These are phyloP conservation scores for Phoenoteleia sp. DNA, from an alignment of 2,888 invertebrate genomes.

Conservation along the genomic window DNA sequence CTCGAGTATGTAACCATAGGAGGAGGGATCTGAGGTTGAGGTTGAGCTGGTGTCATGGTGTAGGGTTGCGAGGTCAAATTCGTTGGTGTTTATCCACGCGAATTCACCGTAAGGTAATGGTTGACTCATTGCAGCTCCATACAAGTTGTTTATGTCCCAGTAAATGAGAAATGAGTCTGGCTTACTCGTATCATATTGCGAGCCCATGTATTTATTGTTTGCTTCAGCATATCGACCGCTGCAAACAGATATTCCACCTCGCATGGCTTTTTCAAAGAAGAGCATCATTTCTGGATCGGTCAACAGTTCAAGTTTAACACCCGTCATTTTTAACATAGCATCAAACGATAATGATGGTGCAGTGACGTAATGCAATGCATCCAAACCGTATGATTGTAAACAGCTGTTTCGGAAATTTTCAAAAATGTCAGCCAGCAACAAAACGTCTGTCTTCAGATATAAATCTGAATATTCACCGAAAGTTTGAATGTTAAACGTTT, in stretches of 20 bases:
- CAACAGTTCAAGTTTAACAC: conserved; percentile 4
- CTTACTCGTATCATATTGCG: conserved; percentile 53
- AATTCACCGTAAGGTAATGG: conserved; percentile 69
- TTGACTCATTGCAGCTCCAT: conserved; percentile 61
- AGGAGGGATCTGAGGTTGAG: too few relatives aligned
- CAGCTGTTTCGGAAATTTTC: conserved; percentile 42
- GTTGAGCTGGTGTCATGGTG: neutral
- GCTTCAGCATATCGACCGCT: conserved; percentile 52
- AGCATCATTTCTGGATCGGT: conserved; percentile 41
- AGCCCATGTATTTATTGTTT: conserved; percentile 71
- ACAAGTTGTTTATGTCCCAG: conserved; percentile 76
- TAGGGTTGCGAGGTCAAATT: too few relatives aligned
- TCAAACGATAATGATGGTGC: neutral
- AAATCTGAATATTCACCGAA: too few relatives aligned
- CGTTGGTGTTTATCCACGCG: too few relatives aligned
- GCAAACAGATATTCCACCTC: conserved; percentile 17
- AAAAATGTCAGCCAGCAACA: too few relatives aligned
- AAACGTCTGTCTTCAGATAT: too few relatives aligned
- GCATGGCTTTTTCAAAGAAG: conserved; percentile 23
- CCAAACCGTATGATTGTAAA: conserved; percentile 37
- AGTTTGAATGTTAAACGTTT: too few relatives aligned
- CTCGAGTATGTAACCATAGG: neutral
- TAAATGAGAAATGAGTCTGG: conserved; percentile 65
- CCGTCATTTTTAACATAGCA: too few relatives aligned
- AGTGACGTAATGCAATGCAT: neutral